These are phyloP conservation scores for Gambusia affinis DNA, from an alignment of 2,113 vertebrate species.

Conservation along the genomic window DNA sequence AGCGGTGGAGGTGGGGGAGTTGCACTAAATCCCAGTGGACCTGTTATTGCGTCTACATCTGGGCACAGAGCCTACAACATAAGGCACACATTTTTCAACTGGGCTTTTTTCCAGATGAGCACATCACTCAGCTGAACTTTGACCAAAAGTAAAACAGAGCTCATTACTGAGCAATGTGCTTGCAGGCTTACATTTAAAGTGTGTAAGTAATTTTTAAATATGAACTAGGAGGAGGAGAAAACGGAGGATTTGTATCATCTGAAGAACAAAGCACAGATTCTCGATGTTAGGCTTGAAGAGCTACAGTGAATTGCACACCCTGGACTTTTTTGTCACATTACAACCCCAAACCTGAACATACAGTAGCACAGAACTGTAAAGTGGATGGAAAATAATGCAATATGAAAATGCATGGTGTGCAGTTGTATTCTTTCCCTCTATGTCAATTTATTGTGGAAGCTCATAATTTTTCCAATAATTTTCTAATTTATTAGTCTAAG, in stretches of 20 bases:
- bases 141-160: slow-evolving; percentile 70
- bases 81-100: slow-evolving; percentile 77
- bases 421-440: not conserved
- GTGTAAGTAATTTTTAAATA: slow-evolving; percentile 73
- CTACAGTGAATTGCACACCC: not conserved
- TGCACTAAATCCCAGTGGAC: slow-evolving; percentile 64
- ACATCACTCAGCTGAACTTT: slow-evolving; percentile 69
- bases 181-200: slow-evolving; percentile 65
- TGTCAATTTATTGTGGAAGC: not conserved
- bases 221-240: slow-evolving; percentile 34
- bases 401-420: not conserved
- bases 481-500: too few species aligned
- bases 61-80: slow-evolving; percentile 78
- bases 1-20: not conserved
- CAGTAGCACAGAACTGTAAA: not conserved
- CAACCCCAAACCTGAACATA: not conserved
- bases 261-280: slow-evolving; percentile 26
- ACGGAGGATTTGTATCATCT: slow-evolving; percentile 38
- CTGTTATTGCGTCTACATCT: slow-evolving; percentile 78
- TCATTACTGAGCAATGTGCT: slow-evolving; percentile 79
- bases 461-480: too few species aligned
- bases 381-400: not conserved
- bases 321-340: not conserved
- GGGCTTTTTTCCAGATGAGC: slow-evolving; percentile 74
- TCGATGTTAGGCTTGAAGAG: slow-evolving; percentile 5